Evolutionary conservation across 2,888 invertebrate genomes (phyloP), one percentile per base, ranked within the genome.

Genomic region (Vesta saturnalis): DNA sequence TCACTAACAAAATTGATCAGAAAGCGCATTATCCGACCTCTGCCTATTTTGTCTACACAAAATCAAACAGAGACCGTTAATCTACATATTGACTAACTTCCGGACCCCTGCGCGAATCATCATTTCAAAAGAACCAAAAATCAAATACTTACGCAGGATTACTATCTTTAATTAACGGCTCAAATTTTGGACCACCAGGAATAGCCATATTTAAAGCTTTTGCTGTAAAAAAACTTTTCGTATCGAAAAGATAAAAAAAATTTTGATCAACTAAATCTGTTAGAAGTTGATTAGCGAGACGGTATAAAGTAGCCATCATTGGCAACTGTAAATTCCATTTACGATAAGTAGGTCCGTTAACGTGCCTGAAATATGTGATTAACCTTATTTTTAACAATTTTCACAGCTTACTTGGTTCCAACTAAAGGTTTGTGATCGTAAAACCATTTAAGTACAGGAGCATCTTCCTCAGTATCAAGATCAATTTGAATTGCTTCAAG

Each of bases 121-220:
- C 78, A 80, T 73, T 4, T 23, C 47, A 35, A 2, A 60, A 21
- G 10, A 58, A 60, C 62, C 56, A 12, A 15, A 22, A 30, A 12
- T 35, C 39, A 15, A 14, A 64, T 49, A 81, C 89, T 87, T 85
- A 93, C 92, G 93, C 96, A 60, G 96, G 93, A 79, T 96, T 97
- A 78, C 96, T 94, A 84, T 99, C 99, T 81, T 99, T 99, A 15
- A 99, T 97, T 3, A 99, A 86, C 0, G 99, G 99, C 83, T 99
- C 99, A 86, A 99, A 99, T 85, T 99, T 99, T 0, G 99, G 99
- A 0, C 99, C 99, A 62, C 99, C 99, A 8, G 99, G 99, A 79
- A 99, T 99, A 0, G 99, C 99, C 94, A 99, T 96, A 82, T 99
- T 99, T 62, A 99, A 85, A 1, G 99, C 99, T 85, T 99, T 99